Evolutionary conservation across 2,113 vertebrate species (phyloP).

Genomic region (Gila orcuttii): DNA sequence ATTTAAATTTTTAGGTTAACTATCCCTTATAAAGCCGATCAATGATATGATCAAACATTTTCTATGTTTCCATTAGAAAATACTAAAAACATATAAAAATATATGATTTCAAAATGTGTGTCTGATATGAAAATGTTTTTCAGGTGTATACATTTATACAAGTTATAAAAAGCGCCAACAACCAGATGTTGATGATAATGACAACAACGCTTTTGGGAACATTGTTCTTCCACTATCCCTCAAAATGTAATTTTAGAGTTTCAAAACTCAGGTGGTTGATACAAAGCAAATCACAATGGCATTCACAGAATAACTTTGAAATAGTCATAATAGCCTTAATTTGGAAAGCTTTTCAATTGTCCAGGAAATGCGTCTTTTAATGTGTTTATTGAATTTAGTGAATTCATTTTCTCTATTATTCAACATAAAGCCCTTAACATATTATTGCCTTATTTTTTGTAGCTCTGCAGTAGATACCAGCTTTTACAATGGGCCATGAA

Average conservation of each 20-base stretch:
- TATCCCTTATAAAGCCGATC: too few species aligned
- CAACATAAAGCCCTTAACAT: conserved; percentile 19
- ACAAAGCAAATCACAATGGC: not conserved
- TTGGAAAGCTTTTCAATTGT: not conserved
- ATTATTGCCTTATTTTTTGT: not conserved
- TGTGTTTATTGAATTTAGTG: conserved; percentile 20
- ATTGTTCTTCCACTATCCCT: not conserved
- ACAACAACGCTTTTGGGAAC: not conserved
- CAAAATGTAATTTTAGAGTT: not conserved
- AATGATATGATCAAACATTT: too few species aligned
- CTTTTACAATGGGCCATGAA: conserved; percentile 42
- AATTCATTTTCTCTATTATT: conserved; percentile 18
- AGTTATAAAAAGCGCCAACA: not conserved
- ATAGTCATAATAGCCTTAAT: not conserved
- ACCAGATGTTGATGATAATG: not conserved
- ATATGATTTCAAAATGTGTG: too few species aligned
- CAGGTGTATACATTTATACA: not conserved
- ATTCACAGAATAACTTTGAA: conserved; percentile 20
- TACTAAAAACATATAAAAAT: too few species aligned
- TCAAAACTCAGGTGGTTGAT: not conserved
- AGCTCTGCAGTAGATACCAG: conserved; percentile 26
- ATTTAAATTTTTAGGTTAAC: not conserved
- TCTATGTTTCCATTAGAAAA: too few species aligned
- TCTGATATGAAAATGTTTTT: too few species aligned
- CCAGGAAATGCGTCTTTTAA: conserved; percentile 2